A percentile compares a stretch with the other conserved stretches of the same genome.
Conservation (phyloP, 2,797 vertebrate genomes). For the Lagorchestes hirsutus region DNA sequence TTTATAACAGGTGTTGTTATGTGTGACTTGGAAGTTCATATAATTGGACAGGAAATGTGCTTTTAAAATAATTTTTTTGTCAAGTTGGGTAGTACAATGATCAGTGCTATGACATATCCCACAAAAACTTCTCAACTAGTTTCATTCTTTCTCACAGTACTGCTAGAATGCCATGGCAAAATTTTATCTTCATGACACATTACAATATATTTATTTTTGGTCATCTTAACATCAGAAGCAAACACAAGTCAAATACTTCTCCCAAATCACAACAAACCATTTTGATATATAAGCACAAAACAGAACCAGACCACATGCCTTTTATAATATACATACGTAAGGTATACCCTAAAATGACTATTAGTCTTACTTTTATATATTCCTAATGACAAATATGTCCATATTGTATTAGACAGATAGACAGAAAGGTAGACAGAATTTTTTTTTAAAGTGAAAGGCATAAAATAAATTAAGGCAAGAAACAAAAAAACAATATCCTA, state of each 20-base stretch:
- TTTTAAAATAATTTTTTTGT: conserved; percentile 9
- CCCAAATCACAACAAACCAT: conserved; percentile 16
- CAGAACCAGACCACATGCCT: neutral
- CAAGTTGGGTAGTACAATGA: neutral
- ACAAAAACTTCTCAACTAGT: neutral
- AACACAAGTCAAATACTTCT: neutral
- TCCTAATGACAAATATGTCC: neutral
- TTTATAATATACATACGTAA: conserved; percentile 7
- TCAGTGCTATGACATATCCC: neutral
- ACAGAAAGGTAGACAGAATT: too few species aligned
- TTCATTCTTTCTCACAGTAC: conserved; percentile 22
- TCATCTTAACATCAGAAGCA: conserved; percentile 40
- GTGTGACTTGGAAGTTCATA: neutral
- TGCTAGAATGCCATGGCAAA: neutral
- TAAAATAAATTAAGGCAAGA: neutral
- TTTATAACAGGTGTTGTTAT: conserved; percentile 10
- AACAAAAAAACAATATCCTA: neutral
- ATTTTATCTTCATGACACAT: neutral
- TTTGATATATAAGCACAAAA: neutral
- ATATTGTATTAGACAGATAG: too few species aligned
- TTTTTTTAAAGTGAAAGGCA: too few species aligned
- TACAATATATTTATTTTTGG: neutral
- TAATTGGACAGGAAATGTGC: neutral
- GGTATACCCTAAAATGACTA: neutral
- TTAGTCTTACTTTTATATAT: conserved; percentile 1